Conservation (phyloP, 2,888 invertebrate species). For the Salticus scenicus region DNA sequence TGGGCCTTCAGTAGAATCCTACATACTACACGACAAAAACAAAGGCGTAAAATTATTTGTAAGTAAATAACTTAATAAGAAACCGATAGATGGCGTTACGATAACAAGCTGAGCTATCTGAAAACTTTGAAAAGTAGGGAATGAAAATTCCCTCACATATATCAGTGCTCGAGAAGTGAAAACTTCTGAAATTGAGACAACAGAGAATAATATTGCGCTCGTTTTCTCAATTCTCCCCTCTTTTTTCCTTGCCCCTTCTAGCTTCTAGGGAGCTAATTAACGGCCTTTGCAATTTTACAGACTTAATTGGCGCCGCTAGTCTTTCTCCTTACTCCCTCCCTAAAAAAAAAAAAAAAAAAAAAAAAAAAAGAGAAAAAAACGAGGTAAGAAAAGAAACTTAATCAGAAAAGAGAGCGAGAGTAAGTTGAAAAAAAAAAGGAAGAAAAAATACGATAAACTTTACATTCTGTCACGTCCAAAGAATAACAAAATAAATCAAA, state of each 20-base stretch:
- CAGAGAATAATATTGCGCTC: not conserved
- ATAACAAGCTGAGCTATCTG: too few species aligned
- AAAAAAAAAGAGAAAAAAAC: too few species aligned
- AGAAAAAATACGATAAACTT: constrained; percentile 37
- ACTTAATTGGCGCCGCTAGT: constrained; percentile 53
- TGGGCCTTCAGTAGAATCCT: too few species aligned
- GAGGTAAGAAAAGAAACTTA: constrained; percentile 49
- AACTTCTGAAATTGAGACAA: not conserved
- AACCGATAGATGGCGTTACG: constrained; percentile 45
- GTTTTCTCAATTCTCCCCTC: not conserved
- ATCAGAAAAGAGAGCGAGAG: constrained; percentile 19
- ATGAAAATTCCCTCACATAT: not conserved
- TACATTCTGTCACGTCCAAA: constrained; percentile 51
- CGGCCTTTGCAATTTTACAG: constrained; percentile 50
- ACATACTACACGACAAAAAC: too few species aligned
- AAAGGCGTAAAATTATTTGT: too few species aligned
- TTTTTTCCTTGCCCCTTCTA: constrained; percentile 23
- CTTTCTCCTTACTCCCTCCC: not conserved
- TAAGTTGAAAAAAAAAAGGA: constrained; percentile 5
- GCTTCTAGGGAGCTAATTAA: constrained; percentile 56
- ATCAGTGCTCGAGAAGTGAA: not conserved
- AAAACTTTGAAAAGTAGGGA: not conserved
- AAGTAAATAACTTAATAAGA: too few species aligned
- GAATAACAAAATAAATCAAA: constrained; percentile 67
- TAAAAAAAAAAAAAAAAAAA: not conserved